Evolutionary conservation across 2,113 vertebrate genomes (phyloP).

Genomic region (Scalopus aquaticus): DNA sequence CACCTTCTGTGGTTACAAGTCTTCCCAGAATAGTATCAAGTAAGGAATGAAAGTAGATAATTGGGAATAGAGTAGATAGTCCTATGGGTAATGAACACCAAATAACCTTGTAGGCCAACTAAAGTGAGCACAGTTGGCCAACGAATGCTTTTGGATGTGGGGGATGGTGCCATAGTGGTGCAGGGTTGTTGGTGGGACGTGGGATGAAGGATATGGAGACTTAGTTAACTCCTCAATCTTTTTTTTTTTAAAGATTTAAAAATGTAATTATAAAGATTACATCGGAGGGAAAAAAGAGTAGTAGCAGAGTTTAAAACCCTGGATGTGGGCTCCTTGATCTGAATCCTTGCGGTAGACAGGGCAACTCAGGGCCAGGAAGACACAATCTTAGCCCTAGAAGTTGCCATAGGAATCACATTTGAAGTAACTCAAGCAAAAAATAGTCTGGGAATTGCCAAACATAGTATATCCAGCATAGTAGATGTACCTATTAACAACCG

Average conservation of each 20-base stretch:
- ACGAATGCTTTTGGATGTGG: neutral
- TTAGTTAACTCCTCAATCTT: neutral
- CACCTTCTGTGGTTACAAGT: neutral
- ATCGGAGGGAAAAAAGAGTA: neutral
- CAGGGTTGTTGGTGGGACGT: neutral
- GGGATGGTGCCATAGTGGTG: neutral
- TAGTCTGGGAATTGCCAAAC: neutral
- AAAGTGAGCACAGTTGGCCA: neutral
- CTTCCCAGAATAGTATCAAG: neutral
- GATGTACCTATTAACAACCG: neutral
- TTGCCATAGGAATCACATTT: neutral
- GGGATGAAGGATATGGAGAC: neutral
- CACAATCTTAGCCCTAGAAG: neutral
- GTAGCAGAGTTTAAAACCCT: neutral
- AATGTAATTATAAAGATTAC: too few species aligned
- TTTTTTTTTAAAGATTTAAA: neutral
- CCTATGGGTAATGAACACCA: neutral
- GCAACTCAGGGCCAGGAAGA: neutral
- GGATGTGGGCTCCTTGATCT: neutral
- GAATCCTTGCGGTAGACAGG: neutral
- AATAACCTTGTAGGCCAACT: neutral
- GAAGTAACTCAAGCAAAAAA: neutral
- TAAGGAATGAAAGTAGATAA: neutral
- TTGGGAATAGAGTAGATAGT: neutral
- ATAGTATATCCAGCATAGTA: neutral